phyloP scores from a whole-genome alignment of 2,888 invertebrate genomes.

The Drosophila diplacantha region DNA sequence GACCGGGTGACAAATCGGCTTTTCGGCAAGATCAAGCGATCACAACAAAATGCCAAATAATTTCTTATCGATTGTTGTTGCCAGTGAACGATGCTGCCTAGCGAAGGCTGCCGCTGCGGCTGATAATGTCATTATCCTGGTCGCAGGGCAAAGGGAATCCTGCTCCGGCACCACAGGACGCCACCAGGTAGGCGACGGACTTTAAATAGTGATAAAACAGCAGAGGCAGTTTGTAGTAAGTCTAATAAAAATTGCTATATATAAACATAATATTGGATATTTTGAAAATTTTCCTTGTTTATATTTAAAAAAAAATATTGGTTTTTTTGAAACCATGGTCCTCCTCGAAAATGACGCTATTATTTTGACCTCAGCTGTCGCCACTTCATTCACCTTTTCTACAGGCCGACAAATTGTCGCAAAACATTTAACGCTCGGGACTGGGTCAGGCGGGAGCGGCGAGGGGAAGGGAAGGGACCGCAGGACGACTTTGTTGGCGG shows the following conservation, averaged over 20 bases:
- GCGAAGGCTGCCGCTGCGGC: conserved; percentile 45
- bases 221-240: background rate
- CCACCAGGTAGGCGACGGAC: conserved; percentile 45
- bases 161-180: conserved; percentile 65
- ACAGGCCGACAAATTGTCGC: conserved; percentile 66
- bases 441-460: conserved; percentile 34
- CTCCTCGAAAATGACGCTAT: background rate
- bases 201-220: conserved; percentile 39
- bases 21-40: conserved; percentile 55
- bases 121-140: conserved; percentile 69
- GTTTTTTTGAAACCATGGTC: background rate
- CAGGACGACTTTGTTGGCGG: conserved; percentile 28
- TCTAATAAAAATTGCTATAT: background rate
- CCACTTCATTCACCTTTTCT: conserved; percentile 49
- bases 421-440: conserved; percentile 64
- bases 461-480: conserved; percentile 6
- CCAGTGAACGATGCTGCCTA: conserved; percentile 17
- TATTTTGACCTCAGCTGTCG: conserved; percentile 22
- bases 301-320: background rate
- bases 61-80: conserved; percentile 72
- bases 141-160: conserved; percentile 23
- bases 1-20: conserved; percentile 57
- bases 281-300: background rate
- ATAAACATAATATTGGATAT: background rate
- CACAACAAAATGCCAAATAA: conserved; percentile 53